These are phyloP conservation scores for Alligator sinensis DNA, from an alignment of 2,113 vertebrate species.

Conservation along the genomic window DNA sequence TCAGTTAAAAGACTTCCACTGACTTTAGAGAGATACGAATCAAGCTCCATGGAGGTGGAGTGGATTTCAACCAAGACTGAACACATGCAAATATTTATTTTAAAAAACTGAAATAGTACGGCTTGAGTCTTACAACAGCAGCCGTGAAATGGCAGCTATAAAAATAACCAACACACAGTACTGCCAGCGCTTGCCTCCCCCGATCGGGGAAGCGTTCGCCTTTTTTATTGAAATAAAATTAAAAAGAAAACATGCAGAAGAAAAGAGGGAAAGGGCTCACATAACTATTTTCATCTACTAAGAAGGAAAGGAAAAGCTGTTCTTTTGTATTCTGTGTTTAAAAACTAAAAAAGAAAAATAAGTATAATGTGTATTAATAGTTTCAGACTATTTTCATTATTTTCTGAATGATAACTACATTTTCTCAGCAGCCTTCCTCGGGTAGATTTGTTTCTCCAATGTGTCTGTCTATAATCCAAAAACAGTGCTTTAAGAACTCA, in stretches of 20 bases:
- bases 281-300: not conserved
- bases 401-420: constrained; percentile 17
- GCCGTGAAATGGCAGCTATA: not conserved
- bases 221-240: constrained; percentile 60
- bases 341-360: constrained; percentile 28
- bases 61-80: constrained; percentile 3
- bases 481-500: constrained; percentile 41
- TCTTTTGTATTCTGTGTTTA: constrained; percentile 18
- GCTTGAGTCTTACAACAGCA: not conserved
- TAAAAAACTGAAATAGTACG: not conserved
- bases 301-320: constrained; percentile 39
- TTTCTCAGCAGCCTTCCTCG: constrained; percentile 54
- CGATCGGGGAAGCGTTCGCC: constrained; percentile 6
- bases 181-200: not conserved
- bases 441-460: constrained; percentile 40
- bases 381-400: constrained; percentile 12
- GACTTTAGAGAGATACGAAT: constrained; percentile 31
- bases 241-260: constrained; percentile 18
- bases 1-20: not conserved
- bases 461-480: constrained; percentile 40
- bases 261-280: constrained; percentile 24
- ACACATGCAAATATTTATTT: constrained; percentile 22
- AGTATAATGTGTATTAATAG: constrained; percentile 7
- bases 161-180: not conserved
- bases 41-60: constrained; percentile 11